A percentile compares a stretch with the other conserved stretches of the same genome.
phyloP scores from a whole-genome alignment of 2,888 invertebrate genomes.

The Andrena hattorfiana region DNA sequence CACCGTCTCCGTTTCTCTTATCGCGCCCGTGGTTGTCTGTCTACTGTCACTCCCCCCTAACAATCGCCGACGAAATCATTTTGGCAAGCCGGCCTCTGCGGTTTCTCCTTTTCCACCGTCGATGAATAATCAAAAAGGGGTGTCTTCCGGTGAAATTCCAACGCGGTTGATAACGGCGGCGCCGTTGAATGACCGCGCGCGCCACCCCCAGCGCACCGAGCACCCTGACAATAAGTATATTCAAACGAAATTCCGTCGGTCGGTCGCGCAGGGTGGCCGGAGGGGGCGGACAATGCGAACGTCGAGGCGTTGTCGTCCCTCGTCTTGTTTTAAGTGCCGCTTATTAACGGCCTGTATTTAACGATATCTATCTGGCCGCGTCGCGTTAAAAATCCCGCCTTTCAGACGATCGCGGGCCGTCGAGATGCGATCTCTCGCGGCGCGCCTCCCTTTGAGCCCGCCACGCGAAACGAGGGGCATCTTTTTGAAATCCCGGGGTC shows the following conservation, averaged over 20 bases:
- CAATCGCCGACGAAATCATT: constrained; percentile 72
- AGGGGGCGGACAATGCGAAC: constrained; percentile 19
- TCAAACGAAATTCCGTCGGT: constrained; percentile 44
- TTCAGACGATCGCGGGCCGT: constrained; percentile 4
- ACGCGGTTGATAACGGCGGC: constrained; percentile 59
- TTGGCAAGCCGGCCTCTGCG: constrained; percentile 74
- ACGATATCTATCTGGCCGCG: constrained; percentile 32
- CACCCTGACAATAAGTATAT: constrained; percentile 53
- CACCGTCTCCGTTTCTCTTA: constrained; percentile 37
- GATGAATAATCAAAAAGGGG: constrained; percentile 80
- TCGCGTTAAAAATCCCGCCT: constrained; percentile 11
- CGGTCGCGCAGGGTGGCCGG: background rate
- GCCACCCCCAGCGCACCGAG: background rate
- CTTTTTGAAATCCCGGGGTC: constrained; percentile 24
- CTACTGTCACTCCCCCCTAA: constrained; percentile 47
- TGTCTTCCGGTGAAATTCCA: constrained; percentile 65
- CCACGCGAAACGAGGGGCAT: background rate
- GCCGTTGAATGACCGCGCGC: constrained; percentile 28
- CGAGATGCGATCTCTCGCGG: constrained; percentile 26
- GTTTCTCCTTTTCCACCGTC: constrained; percentile 75
- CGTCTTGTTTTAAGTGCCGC: constrained; percentile 23
- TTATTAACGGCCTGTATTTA: constrained; percentile 37
- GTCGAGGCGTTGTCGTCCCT: background rate
- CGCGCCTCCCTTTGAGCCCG: background rate
- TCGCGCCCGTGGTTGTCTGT: constrained; percentile 47